A percentile compares a stretch with the other conserved stretches of the same genome.
Evolutionary conservation across 1,140 invertebrate genomes (phyloP).

Genomic region (Pseudobourletiella spinata): DNA sequence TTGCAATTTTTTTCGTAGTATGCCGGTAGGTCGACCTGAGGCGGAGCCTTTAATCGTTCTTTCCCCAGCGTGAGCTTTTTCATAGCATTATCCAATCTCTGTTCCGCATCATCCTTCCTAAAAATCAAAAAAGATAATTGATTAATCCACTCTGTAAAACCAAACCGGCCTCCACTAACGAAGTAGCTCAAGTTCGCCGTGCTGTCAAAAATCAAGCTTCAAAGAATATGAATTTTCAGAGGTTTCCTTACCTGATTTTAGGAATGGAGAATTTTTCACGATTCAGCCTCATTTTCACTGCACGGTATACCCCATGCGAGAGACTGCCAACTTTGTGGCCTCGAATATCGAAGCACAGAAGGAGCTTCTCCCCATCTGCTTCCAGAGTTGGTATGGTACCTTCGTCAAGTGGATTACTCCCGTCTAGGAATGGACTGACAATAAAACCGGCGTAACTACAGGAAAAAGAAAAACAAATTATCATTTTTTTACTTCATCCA

Average conservation of each 20-base stretch:
- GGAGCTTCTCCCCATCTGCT: conserved; percentile 19
- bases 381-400: conserved; percentile 13
- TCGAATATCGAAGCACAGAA: conserved; percentile 17
- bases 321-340: conserved; percentile 23
- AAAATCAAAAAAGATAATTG: conserved; percentile 14
- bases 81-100: neutral
- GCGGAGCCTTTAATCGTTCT: too few species aligned
- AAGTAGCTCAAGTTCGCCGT: too few species aligned
- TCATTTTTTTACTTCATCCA: too few species aligned
- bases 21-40: too few species aligned
- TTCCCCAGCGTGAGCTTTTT: too few species aligned
- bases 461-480: too few species aligned
- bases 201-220: too few species aligned
- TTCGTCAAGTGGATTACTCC: neutral
- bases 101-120: conserved; percentile 15
- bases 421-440: conserved; percentile 1
- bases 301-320: conserved; percentile 56
- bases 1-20: too few species aligned
- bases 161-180: too few species aligned
- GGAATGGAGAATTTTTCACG: conserved; percentile 24
- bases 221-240: too few species aligned
- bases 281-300: conserved; percentile 60
- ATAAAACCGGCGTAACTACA: conserved; percentile 22
- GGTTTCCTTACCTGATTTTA: conserved; percentile 17
- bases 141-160: too few species aligned